Conservation (phyloP, 2,113 vertebrate genomes). For the Myiagra hebetior region DNA sequence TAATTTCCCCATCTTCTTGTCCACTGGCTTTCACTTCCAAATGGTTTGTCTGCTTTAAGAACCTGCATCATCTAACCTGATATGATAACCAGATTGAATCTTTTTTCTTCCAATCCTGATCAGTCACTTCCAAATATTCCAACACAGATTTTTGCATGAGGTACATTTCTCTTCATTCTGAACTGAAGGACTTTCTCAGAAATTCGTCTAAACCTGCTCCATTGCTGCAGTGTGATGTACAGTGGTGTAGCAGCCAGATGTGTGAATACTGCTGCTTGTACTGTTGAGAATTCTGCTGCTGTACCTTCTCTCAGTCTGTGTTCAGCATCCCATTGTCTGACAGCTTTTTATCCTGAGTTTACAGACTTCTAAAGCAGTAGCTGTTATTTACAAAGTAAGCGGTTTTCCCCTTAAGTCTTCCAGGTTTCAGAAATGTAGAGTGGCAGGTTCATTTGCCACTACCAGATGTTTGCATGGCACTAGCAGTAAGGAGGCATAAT, state of each 20-base stretch:
- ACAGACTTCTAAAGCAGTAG: not conserved
- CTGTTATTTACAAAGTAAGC: not conserved
- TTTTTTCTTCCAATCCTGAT: not conserved
- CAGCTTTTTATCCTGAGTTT: not conserved
- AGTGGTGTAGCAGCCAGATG: not conserved
- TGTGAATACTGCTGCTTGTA: not conserved
- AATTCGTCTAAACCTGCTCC: not conserved
- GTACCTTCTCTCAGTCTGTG: not conserved
- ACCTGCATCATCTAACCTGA: not conserved
- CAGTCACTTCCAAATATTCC: not conserved
- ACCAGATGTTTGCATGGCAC: not conserved
- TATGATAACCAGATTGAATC: not conserved
- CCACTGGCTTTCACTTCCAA: not conserved
- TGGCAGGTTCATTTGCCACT: not conserved
- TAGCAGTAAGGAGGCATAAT: not conserved
- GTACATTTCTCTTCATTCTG: not conserved
- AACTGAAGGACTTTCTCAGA: not conserved
- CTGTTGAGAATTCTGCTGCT: not conserved
- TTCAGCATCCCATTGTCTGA: not conserved
- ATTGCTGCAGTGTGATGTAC: accelerated
- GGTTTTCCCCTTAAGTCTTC: not conserved
- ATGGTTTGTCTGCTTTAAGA: not conserved
- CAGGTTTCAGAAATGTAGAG: not conserved
- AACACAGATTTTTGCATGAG: not conserved
- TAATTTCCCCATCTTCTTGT: not conserved